Base-by-base conservation (phyloP, 2,797 vertebrate genomes). In the Nyctibius grandis region DNA sequence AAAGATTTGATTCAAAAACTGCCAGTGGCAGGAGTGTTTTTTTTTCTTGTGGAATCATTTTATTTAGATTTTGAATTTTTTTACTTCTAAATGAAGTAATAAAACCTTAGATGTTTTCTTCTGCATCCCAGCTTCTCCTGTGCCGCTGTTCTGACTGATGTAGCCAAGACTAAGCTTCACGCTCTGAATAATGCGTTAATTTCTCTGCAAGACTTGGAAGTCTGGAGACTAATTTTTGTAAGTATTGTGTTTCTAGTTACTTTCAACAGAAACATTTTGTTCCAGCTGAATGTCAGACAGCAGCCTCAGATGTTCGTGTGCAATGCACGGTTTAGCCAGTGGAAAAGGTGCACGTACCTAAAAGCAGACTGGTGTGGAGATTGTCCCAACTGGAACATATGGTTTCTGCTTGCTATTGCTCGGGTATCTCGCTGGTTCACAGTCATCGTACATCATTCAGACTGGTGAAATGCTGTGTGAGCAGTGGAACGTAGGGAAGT, bases 181-280 rank as follows among this genome's bases (percentile, higher is more conserved):
- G 16, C 42, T 88, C 78, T 90, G 93, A 95, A 88, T 91, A 89
- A 93, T 90, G n/a, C 84, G 93, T 87, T 91, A 85, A 95, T 96
- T 94, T 40, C 70, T 76, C 74, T 92, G 80, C 50, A 48, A 76
- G 73, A 51, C 5, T 4, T 56, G 75, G 8, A 77, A 89, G 50
- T 89, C 63, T 88, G 42, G 67, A 86, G 60, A 67, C 74, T 92
- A 57, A 11, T 78, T 91, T 89, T 89, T 73, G 26, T 54, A 59
- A 91, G 63, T 44, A 28, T 70, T 76, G 47, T 87, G 51, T 78
- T 91, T 78, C 36, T 59, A 69, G 34, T 76, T 63, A 6, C 84
- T 90, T 85, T 69, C 21, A 69, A 44, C 56, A n/a, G 51, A 69
- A 91, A 70, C 9, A 34, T 53, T 92, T 83, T 77, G 36, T 91